A percentile compares a stretch with the other conserved stretches of the same genome.
These are phyloP conservation scores for Heliothis peltigera DNA, from an alignment of 2,888 invertebrate genomes.

Conservation along the genomic window DNA sequence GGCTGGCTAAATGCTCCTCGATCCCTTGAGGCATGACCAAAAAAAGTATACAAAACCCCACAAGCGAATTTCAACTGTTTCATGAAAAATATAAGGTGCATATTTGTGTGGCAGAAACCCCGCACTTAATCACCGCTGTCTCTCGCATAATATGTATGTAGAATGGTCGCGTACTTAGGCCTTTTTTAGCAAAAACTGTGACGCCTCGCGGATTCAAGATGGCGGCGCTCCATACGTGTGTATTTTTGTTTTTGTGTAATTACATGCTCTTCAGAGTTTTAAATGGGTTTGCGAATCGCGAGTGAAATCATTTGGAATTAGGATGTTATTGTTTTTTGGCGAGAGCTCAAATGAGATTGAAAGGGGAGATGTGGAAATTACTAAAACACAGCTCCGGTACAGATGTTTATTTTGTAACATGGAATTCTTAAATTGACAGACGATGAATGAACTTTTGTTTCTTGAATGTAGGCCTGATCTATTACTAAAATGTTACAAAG, in stretches of 20 bases:
- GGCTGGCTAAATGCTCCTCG: conserved; percentile 81
- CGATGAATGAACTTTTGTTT: background rate
- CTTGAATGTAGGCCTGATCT: background rate
- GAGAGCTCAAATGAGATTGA: conserved; percentile 41
- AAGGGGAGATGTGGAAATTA: conserved; percentile 17
- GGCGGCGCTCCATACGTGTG: conserved; percentile 74
- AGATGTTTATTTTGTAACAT: conserved; percentile 45
- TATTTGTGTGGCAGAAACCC: conserved; percentile 56
- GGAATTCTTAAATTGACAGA: conserved; percentile 9
- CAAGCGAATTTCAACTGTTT: conserved; percentile 64
- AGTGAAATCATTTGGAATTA: conserved; percentile 62
- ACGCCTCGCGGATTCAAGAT: conserved; percentile 87
- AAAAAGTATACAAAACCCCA: conserved; percentile 65
- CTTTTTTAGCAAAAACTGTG: conserved; percentile 83
- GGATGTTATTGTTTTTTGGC: conserved; percentile 60
- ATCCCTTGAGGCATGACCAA: conserved; percentile 79
- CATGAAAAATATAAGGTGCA: conserved; percentile 54
- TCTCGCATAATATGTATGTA: conserved; percentile 84
- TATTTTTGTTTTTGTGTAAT: conserved; percentile 67
- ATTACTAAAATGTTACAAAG: background rate
- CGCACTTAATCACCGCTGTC: conserved; percentile 85
- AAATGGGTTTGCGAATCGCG: conserved; percentile 53
- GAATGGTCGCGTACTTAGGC: conserved; percentile 84
- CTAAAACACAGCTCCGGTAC: conserved; percentile 19
- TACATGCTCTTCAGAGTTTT: conserved; percentile 64